A percentile compares a stretch with the other conserved stretches of the same genome.
Conservation (phyloP, 2,113 vertebrate species). For the cat (Felis catus) region F.catus_Fca126_mat1.0 CM031416.1:31596501-31597000, state of each 20-base stretch:
- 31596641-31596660: background rate
- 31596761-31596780: background rate
- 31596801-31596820: background rate
- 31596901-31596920: background rate
- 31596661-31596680: background rate
- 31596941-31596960: rapidly evolving
- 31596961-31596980: background rate
- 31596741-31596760: background rate
- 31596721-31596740: background rate
- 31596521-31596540: background rate
- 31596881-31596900: background rate
- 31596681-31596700: background rate
- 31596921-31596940: background rate
- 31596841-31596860: background rate
- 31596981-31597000: background rate
- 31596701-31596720: background rate
- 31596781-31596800: background rate
- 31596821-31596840: background rate
- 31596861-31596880: background rate
- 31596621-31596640: background rate
- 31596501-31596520: background rate
- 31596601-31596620: background rate
- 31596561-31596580: background rate
- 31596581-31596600: background rate
- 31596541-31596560: background rate